Evolutionary conservation across 1,140 invertebrate genomes (phyloP).

Genomic region (Bombus superbus): DNA sequence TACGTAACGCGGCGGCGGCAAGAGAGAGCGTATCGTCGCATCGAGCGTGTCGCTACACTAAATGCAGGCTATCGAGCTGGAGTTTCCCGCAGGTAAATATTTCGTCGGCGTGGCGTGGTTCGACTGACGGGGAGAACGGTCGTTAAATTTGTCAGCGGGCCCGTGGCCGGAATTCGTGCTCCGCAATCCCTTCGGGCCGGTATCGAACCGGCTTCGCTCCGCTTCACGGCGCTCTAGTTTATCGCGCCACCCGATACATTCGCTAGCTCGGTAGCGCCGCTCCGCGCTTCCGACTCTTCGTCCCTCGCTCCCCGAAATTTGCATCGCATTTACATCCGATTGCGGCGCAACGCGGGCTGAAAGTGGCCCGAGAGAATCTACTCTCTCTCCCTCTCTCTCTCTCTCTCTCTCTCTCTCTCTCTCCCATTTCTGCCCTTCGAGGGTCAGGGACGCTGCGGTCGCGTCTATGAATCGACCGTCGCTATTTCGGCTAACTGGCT

Average conservation of each 20-base stretch:
- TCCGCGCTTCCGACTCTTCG: conserved; percentile 19
- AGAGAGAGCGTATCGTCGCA: conserved; percentile 14
- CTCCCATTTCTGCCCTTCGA: conserved; percentile 30
- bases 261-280: conserved; percentile 56
- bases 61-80: conserved; percentile 35
- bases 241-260: conserved; percentile 65
- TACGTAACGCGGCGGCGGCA: background rate
- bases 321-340: conserved; percentile 76
- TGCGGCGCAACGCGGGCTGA: conserved; percentile 66
- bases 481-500: background rate
- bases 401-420: background rate
- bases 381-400: background rate
- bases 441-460: conserved; percentile 38
- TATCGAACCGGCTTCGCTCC: background rate
- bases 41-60: conserved; percentile 28
- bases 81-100: conserved; percentile 63
- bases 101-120: conserved; percentile 52
- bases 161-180: conserved; percentile 56
- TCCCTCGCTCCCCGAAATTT: conserved; percentile 59
- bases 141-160: conserved; percentile 63
- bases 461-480: conserved; percentile 11
- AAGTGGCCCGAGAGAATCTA: conserved; percentile 41
- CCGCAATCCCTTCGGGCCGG: conserved; percentile 18
- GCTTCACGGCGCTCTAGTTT: conserved; percentile 41
- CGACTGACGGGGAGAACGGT: conserved; percentile 40